Evolutionary conservation across 2,797 vertebrate genomes (phyloP).

Genomic region (Onychomys torridus): DNA sequence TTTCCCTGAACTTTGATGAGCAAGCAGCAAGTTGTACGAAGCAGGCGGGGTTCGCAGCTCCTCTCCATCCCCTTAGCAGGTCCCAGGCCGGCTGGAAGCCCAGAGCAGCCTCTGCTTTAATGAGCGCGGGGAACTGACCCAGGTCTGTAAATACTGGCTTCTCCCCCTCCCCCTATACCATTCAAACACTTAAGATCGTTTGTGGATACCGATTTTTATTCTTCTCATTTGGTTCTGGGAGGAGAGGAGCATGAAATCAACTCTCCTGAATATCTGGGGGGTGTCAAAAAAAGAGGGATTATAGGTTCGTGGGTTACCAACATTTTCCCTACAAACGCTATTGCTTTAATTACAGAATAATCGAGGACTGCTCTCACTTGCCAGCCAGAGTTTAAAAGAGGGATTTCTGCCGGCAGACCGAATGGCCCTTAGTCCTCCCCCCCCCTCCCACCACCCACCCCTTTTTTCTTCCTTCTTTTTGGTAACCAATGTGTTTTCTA

Average conservation of each 20-base stretch:
- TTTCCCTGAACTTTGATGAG: constrained; percentile 19
- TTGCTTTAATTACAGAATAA: constrained; percentile 68
- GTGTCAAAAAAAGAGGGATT: too few relatives aligned
- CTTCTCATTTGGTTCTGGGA: neutral
- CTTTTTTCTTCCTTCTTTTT: constrained; percentile 47
- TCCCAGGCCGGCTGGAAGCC: constrained; percentile 1
- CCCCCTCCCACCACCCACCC: neutral
- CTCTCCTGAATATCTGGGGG: neutral
- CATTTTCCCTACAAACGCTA: constrained; percentile 41
- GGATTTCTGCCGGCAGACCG: constrained; percentile 76
- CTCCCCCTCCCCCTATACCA: constrained; percentile 44
- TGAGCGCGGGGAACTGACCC: constrained; percentile 13
- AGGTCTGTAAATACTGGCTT: constrained; percentile 32
- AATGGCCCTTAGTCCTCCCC: constrained; percentile 71
- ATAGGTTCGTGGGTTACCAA: neutral
- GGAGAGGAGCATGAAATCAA: constrained; percentile 2
- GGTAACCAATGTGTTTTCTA: constrained; percentile 87
- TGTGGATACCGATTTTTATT: neutral
- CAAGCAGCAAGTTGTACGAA: constrained; percentile 46
- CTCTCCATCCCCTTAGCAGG: neutral
- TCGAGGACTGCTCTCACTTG: constrained; percentile 52
- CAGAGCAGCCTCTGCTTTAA: neutral
- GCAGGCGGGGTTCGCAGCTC: neutral
- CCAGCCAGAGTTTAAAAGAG: constrained; percentile 79
- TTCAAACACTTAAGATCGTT: constrained; percentile 44